Base-by-base conservation (phyloP, 2,113 vertebrate species). In the Notothenia coriiceps region DNA sequence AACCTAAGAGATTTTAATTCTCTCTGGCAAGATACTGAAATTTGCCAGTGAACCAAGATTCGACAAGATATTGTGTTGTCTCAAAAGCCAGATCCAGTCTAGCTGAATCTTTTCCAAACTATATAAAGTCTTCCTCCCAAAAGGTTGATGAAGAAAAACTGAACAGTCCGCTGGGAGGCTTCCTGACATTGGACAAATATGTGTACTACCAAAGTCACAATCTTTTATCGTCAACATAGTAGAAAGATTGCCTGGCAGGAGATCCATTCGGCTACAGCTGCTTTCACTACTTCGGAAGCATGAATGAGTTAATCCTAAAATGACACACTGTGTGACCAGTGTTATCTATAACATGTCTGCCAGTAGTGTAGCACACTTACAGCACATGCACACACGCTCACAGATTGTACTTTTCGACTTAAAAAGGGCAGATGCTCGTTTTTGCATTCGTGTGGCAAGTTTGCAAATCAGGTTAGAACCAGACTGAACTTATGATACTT, bases 291-390 rank as follows among this genome's bases (percentile, higher is more conserved):
- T 11, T 25, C 51, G 33, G 70, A 25, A 72, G 67, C 52, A 68
- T 76, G 56, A 83, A 83, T 60, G 76, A 83, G 63, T 74, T 80
- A 8, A 82, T 69, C 44, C 49, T 22, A 33, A 76, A 68, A 79
- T 61, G 1, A 22, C 55, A 52, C 67, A 62, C 52, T 47, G 75
- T 70, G 54, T 72, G 62, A 72, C 80, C 76, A 12, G 67, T 44
- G 59, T 70, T 70, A 70, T 71, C 66, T 67, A 66, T 80, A 68
- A 77, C 74, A 60, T 72, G 81, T 55, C 56, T 57, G 17, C 73
- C n/a, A 43, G 67, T 51, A 13, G 46, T 15, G 62, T 15, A n/a
- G 22, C 35, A 47, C 80, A 70, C 52, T 29, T 17, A 2, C 15
- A 65, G 54, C 57, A 66, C 67, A 71, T 18, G 72, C 43, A 35